A percentile compares a stretch with the other conserved stretches of the same genome.
These are phyloP conservation scores for Istiophorus platypterus DNA, from an alignment of 2,113 vertebrate genomes.

Conservation along the genomic window DNA sequence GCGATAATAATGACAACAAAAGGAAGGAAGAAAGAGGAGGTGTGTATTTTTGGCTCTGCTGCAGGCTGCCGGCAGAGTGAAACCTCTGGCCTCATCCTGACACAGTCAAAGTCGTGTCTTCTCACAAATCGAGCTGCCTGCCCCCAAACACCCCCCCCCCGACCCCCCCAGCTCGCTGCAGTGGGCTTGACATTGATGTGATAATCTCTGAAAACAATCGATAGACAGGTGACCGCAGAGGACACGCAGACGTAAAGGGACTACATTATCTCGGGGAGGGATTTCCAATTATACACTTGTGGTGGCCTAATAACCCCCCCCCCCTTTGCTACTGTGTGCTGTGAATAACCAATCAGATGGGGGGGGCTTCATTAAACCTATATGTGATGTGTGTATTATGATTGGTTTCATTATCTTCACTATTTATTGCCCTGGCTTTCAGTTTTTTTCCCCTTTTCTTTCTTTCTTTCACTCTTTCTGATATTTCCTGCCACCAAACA, in stretches of 20 bases:
- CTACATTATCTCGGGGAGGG: slow-evolving; percentile 73
- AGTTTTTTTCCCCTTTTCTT: neutral
- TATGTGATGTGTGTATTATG: neutral
- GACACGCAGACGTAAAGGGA: slow-evolving; percentile 56
- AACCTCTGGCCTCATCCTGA: slow-evolving; percentile 43
- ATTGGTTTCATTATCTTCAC: neutral
- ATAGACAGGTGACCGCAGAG: slow-evolving; percentile 76
- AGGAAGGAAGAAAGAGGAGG: neutral
- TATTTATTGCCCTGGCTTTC: neutral
- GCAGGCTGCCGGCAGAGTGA: slow-evolving; percentile 30
- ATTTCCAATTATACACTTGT: slow-evolving; percentile 71
- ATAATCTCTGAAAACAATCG: slow-evolving; percentile 79
- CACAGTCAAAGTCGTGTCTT: slow-evolving; percentile 58
- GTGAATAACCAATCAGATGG: slow-evolving; percentile 61
- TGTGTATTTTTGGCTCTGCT: slow-evolving; percentile 36
- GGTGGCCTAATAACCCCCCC: slow-evolving; percentile 64
- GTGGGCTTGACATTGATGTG: slow-evolving; percentile 76
- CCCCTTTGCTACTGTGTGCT: slow-evolving; percentile 46
- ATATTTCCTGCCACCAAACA: neutral
- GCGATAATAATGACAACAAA: neutral
- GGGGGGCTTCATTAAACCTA: neutral
- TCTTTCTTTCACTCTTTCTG: neutral
- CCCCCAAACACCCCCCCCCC: no score
- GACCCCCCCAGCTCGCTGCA: slow-evolving; percentile 48
- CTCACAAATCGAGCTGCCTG: slow-evolving; percentile 46